phyloP scores from a whole-genome alignment of 1,140 invertebrate genomes.

The Oppia nitens region DNA sequence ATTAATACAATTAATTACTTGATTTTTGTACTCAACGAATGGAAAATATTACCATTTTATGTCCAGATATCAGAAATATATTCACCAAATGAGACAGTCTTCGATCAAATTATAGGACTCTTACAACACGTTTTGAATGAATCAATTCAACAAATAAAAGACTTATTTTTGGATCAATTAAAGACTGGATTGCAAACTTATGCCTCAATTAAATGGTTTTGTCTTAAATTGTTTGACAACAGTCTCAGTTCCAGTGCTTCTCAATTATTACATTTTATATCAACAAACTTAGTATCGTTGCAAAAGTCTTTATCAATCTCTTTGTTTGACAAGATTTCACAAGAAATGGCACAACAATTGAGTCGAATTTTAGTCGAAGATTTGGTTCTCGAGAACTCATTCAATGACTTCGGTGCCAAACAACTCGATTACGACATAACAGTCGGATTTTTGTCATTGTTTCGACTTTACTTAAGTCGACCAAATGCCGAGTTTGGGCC shows the following conservation, averaged over 20 bases:
- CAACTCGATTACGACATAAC: slow-evolving; percentile 1
- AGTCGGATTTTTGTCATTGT: not conserved
- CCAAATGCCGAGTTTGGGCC: not conserved
- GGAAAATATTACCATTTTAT: slow-evolving; percentile 41
- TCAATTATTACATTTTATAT: slow-evolving; percentile 11
- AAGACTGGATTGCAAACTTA: slow-evolving; percentile 3
- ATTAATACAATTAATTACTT: slow-evolving; percentile 71
- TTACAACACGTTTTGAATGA: slow-evolving; percentile 12
- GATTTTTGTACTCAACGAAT: slow-evolving; percentile 56
- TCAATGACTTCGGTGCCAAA: slow-evolving; percentile 12
- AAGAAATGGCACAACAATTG: slow-evolving; percentile 7
- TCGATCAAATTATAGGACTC: not conserved
- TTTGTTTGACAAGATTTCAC: slow-evolving; percentile 6
- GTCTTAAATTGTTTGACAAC: not conserved
- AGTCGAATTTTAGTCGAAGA: slow-evolving; percentile 5
- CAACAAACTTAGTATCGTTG: slow-evolving; percentile 1
- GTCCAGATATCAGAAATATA: slow-evolving; percentile 3
- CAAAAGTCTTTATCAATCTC: not conserved
- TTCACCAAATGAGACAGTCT: not conserved
- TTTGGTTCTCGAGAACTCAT: slow-evolving; percentile 7
- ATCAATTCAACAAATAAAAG: slow-evolving; percentile 6
- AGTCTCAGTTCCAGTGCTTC: not conserved
- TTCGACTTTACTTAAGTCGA: not conserved
- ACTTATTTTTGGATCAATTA: slow-evolving; percentile 4
- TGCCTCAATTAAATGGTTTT: slow-evolving; percentile 4